Base-by-base conservation (phyloP, 2,888 invertebrate species). In the Odontomyia ornata region DNA sequence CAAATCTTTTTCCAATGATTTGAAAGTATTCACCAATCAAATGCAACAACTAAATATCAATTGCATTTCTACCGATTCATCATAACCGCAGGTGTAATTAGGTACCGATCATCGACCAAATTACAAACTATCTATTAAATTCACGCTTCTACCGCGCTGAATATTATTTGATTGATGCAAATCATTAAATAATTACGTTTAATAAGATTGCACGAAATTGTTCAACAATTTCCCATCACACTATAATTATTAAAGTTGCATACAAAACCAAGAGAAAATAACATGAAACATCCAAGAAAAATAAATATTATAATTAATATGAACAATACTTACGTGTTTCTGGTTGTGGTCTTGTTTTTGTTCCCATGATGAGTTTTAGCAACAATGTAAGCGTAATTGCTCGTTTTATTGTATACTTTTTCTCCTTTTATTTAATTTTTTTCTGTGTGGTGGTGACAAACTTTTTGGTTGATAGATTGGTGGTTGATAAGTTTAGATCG, bases 321-420 rank as follows among this genome's bases (percentile, higher is more conserved):
- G 1, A 9, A 28, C 11, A 25, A 18, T 69, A 79, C 79, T 77
- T 77, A 79, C 79, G 77, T 75, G 73, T 77, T 62, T 75, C 76
- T 28, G 28, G 30, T 72, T 78, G 79, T 43, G 79, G 79, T 75
- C 76, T 77, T 75, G 79, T 79, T 78, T 78, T 79, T 79, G 77
- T 77, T 79, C 79, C 79, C 79, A 79, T 79, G 77, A 71, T 78
- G 77, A 73, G 73, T 57, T 73, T 71, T 75, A 69, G 47, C 65
- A 73, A 62, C 52, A 46, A 69, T 36, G 57, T 73, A 73, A 60
- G 60, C 57, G 73, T 73, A 73, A 52, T 60, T 60, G 46, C 11
- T 46, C 28, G n/a, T 67, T 67, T 67, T 36, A n/a, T n/a, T n/a
- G n/a, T n/a, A n/a, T 60, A 25, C 3, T 9, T 5, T 5, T 36